Base-by-base conservation (phyloP, 2,113 vertebrate genomes). In the Dendrocopos noguchii region DNA sequence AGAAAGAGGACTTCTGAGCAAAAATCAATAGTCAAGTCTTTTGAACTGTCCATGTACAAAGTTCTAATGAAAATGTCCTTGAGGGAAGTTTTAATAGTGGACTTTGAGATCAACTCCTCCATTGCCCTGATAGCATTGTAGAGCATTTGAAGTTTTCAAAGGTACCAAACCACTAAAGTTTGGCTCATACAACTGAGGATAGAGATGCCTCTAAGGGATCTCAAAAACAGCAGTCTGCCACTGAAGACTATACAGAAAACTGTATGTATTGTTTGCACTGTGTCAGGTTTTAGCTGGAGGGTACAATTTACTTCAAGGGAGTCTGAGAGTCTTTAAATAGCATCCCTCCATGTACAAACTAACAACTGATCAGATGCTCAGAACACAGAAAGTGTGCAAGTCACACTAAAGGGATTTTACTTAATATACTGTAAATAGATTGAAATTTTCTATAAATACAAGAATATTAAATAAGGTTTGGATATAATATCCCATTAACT, bases 21-120 rank as follows among this genome's bases (percentile, higher is more conserved):
- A 96, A 98, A 98, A 98, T 98, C 97, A 97, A 97, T 98, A 96
- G 80, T 80, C 77, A 50, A 91, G 91, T 93, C 96, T 96, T 97
- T 97, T 97, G 96, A 97, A 96, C 96, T 97, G 96, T 90, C 96
- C 96, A 84, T 95, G 95, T 95, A 97, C 97, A 97, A 97, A 95
- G 97, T 98, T 95, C 97, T 98, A 95, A 97, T 97, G 95, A 96
- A 97, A 97, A 97, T 93, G 97, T 96, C 96, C 96, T 98, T 95
- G 94, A 97, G 96, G 95, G 94, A 93, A 94, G 97, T 97, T 97
- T 97, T 96, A 97, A 97, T 95, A 96, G 95, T 95, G 96, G 96
- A 97, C 97, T 97, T 95, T 90, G 94, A 97, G 97, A 93, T 96
- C 95, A 94, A 94, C 80, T 91, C 85, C 83, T 97, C 90, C 88